phyloP scores from a whole-genome alignment of 1,140 invertebrate species.

The Elymnias hypermnestra region DNA sequence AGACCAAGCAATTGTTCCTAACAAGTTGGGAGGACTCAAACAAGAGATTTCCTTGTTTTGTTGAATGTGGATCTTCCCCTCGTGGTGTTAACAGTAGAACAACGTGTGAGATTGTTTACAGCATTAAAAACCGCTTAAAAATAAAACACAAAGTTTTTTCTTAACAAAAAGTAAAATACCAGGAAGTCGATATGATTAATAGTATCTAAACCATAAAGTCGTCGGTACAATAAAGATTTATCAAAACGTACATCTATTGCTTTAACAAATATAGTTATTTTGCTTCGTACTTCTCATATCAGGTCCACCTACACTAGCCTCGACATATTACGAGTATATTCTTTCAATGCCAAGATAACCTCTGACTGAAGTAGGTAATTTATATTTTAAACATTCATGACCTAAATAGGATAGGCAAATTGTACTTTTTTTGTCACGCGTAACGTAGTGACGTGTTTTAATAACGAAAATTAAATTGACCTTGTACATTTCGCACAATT shows the following conservation, averaged over 20 bases:
- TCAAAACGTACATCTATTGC: neutral
- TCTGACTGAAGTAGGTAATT: constrained; percentile 16
- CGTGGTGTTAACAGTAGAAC: constrained; percentile 36
- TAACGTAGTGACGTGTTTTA: neutral
- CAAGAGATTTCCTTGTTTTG: constrained; percentile 61
- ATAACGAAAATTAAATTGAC: constrained; percentile 7
- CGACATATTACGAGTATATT: constrained; percentile 16
- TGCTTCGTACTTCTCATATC: constrained; percentile 13
- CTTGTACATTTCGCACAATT: neutral
- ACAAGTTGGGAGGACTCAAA: constrained; percentile 51
- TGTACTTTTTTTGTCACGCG: constrained; percentile 3
- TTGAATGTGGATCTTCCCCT: constrained; percentile 60
- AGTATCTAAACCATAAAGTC: no score
- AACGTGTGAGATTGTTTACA: no score
- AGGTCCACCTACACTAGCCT: constrained; percentile 20
- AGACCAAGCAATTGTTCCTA: no score
- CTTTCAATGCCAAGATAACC: constrained; percentile 30
- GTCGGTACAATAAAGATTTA: constrained; percentile 4
- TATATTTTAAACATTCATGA: constrained; percentile 18
- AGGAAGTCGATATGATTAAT: no score
- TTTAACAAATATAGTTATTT: constrained; percentile 14
- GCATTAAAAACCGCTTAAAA: no score
- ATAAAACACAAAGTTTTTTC: no score
- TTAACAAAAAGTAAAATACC: no score
- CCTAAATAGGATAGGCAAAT: constrained; percentile 12